Evolutionary conservation across 2,797 vertebrate species (phyloP).

Genomic region (Vireo griseus): DNA sequence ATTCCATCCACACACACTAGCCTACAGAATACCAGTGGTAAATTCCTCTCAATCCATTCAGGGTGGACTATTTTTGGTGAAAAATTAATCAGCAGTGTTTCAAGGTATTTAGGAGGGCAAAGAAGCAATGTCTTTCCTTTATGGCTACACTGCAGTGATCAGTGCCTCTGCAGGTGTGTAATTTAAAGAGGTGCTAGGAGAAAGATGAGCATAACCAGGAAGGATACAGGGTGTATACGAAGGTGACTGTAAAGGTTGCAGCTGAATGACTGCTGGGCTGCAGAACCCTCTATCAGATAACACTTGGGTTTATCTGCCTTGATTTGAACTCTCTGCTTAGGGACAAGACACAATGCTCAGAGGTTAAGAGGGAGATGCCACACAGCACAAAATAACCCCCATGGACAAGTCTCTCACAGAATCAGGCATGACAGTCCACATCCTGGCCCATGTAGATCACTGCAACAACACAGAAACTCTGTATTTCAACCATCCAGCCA

Average conservation of each 20-base stretch:
- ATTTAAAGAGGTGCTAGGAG: conserved; percentile 56
- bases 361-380: not conserved
- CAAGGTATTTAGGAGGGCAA: conserved; percentile 61
- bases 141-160: conserved; percentile 51
- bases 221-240: not conserved
- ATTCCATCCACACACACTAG: not conserved
- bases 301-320: conserved; percentile 3
- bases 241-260: conserved; percentile 38
- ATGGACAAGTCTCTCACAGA: not conserved
- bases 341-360: not conserved
- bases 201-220: conserved; percentile 53
- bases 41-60: not conserved
- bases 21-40: not conserved
- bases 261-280: conserved; percentile 39
- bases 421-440: not conserved
- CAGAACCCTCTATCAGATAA: conserved; percentile 3
- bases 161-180: conserved; percentile 51
- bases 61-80: not conserved
- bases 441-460: not conserved
- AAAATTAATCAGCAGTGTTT: not conserved
- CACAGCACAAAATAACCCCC: not conserved
- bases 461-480: not conserved
- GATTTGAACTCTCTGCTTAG: conserved; percentile 13
- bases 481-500: not conserved
- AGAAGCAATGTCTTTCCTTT: conserved; percentile 61